Percentiles rank a stretch among this genome's conserved stretches.
phyloP scores from a whole-genome alignment of 2,888 invertebrate genomes.

The Galerucella calmariensis region DNA sequence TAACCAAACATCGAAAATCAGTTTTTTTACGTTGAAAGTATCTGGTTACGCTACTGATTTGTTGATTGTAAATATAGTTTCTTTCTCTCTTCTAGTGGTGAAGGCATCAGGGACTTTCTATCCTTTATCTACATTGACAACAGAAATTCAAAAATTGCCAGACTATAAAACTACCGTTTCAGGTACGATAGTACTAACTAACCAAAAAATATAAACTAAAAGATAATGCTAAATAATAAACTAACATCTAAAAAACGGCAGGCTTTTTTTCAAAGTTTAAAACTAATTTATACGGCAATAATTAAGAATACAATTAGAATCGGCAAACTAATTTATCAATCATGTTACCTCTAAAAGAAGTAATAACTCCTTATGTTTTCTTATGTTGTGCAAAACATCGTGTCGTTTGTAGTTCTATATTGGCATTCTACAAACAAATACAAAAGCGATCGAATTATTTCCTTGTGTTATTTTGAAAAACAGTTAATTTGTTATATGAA shows the following conservation, averaged over 20 bases:
- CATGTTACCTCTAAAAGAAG: not conserved
- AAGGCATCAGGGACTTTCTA: constrained; percentile 94
- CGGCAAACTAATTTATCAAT: not conserved
- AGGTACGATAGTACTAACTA: constrained; percentile 66
- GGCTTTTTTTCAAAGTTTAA: not conserved
- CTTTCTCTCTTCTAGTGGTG: constrained; percentile 78
- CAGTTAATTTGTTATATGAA: no score
- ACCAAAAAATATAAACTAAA: constrained; percentile 39
- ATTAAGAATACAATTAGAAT: no score
- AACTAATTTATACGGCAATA: no score
- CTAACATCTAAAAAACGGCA: constrained; percentile 14
- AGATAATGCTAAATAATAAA: constrained; percentile 12
- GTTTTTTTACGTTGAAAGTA: constrained; percentile 25
- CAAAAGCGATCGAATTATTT: no score
- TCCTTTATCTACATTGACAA: constrained; percentile 77
- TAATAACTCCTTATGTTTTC: no score
- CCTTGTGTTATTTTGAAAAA: no score
- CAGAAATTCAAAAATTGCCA: constrained; percentile 67
- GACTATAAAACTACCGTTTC: constrained; percentile 67
- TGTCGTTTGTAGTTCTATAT: not conserved
- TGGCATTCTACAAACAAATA: not conserved
- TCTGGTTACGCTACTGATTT: constrained; percentile 37
- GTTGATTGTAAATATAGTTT: constrained; percentile 51
- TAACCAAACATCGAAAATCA: not conserved
- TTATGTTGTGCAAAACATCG: not conserved